phyloP scores from a whole-genome alignment of 2,797 vertebrate genomes.

The Argya squamiceps region DNA sequence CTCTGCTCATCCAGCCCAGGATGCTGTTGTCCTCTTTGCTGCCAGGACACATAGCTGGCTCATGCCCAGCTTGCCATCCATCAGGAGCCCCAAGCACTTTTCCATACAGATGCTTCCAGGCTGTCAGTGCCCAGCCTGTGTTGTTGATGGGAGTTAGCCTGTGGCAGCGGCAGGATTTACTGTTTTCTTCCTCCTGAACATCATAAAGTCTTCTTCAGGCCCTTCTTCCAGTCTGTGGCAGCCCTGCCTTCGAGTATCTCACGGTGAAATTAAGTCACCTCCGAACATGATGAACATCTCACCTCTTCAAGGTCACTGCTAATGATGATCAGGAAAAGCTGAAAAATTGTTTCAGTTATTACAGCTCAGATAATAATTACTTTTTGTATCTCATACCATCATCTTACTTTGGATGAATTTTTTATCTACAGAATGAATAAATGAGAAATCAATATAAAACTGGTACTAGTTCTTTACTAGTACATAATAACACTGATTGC shows the following conservation, averaged over 20 bases:
- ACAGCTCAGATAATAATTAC: not conserved
- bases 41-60: not conserved
- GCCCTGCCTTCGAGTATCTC: accelerated
- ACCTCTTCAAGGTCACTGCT: not conserved
- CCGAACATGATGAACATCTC: not conserved
- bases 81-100: not conserved
- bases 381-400: not conserved
- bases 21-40: not conserved
- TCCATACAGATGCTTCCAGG: not conserved
- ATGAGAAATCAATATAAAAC: not conserved
- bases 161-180: not conserved
- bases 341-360: not conserved
- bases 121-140: not conserved
- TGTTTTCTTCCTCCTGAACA: not conserved
- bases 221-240: not conserved
- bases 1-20: not conserved
- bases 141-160: not conserved
- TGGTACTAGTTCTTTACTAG: not conserved
- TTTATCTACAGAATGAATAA: not conserved
- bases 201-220: not conserved
- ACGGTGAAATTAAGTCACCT: not conserved
- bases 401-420: not conserved
- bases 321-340: not conserved
- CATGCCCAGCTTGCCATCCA: not conserved
- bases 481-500: not conserved